Base-by-base conservation (phyloP, 2,888 invertebrate species). In the Macaria liturata region DNA sequence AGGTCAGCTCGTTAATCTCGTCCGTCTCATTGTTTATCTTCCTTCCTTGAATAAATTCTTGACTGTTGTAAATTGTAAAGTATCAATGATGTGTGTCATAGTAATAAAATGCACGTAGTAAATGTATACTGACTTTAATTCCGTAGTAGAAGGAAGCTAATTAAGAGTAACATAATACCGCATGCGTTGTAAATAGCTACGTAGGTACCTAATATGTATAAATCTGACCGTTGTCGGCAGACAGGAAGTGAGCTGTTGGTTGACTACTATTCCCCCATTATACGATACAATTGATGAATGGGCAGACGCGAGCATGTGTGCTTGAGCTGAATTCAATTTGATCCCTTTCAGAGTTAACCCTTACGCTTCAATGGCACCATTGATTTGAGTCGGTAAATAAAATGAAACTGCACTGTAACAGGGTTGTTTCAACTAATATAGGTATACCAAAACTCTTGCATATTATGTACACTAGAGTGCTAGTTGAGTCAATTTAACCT, bases 371-470 rank as follows among this genome's bases (percentile, higher is more conserved):
- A 78, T 81, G 75, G 71, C 69, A 64, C 76, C 81, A 84, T 86
- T 87, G 87, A 88, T 90, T 87, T 86, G 83, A 86, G 88, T 84
- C 78, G 69, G 81, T 81, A 80, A 87, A 86, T 86, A 84, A 84
- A 85, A 80, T 67, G 67, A 59, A 60, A 59, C 55, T 56, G 32
- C 40, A 37, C 43, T 32, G 34, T 32, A 37, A 37, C 34, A 37
- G 34, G 34, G 34, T 20, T 20, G 20, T 20, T 20, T 20, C 20
- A 20, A 20, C 1, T 20, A 20, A 20, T 20, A 20, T 20, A 20
- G 20, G 20, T 20, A 20, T 20, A 20, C 20, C 20, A 20, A 20
- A 20, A 20, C 20, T 20, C 20, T 20, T 20, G 20, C 20, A 20
- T 20, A 20, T 20, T 20, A 20, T 20, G 20, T 20, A 20, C 20